Evolutionary conservation across 2,113 vertebrate species (phyloP).

Genomic region (Corythornis cristatus): DNA sequence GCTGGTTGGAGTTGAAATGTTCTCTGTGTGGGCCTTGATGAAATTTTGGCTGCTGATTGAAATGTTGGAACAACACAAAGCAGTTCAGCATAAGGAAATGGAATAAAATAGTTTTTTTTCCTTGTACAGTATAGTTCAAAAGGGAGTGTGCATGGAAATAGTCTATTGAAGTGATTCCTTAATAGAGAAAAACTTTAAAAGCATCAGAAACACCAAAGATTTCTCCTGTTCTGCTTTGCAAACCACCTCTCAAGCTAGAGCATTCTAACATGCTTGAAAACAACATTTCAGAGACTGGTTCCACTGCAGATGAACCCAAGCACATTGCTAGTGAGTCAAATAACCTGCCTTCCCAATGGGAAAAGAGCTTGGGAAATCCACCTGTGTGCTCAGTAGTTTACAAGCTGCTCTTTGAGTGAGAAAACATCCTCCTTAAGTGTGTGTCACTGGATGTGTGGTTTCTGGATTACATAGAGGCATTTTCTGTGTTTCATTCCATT

Average conservation of each 20-base stretch:
- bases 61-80: not conserved
- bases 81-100: not conserved
- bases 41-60: not conserved
- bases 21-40: not conserved
- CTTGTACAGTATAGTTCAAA: not conserved
- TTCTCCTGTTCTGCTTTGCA: not conserved
- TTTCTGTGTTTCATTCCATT: not conserved
- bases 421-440: not conserved
- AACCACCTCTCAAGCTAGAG: not conserved
- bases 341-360: not conserved
- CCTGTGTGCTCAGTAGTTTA: not conserved
- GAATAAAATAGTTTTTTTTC: not conserved
- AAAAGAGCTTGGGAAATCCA: not conserved
- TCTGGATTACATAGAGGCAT: not conserved
- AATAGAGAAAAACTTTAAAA: not conserved
- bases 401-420: not conserved
- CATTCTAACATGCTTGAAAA: not conserved
- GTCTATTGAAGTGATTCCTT: not conserved
- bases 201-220: not conserved
- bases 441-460: not conserved
- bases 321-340: not conserved
- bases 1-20: not conserved
- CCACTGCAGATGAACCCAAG: not conserved
- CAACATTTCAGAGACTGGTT: not conserved
- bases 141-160: not conserved